Base-by-base conservation (phyloP, 2,113 vertebrate species). In the Gasterosteus aculeatus region DNA sequence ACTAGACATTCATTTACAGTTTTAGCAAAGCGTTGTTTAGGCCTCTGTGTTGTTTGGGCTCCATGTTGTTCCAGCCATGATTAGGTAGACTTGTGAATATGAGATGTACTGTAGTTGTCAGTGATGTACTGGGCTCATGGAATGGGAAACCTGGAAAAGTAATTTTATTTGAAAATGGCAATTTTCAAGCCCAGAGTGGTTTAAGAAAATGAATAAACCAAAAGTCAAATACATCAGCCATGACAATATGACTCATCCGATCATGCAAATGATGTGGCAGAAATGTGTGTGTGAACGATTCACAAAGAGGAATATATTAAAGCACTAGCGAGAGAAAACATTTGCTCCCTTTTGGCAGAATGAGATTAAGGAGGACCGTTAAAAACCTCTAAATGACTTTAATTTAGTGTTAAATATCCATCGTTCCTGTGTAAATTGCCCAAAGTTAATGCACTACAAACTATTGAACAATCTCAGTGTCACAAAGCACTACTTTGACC, bases 1-100 rank as follows among this genome's bases (percentile, higher is more conserved):
- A 82, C 38, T 22, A 68, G 61, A 57, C 70, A 33, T 74, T 75
- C 10, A 69, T 78, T 75, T 77, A 69, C 42, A 66, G 51, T 65
- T 85, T 85, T 38, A 70, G 49, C 12, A 47, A 44, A 44, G 26
- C 5, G 70, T 54, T 22, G 5, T 56, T 56, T 56, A 26, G n/a
- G 10, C 51, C 10, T 53, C 9, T 53, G 51, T 53, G 10, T 77
- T 59, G 51, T 68, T 44, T 29, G 42, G 16, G 35, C 41, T 29
- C n/a, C 49, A 46, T 42, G 47, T 49, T 29, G 38, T 16, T 26
- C 29, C 29, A 19, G 71, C 60, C 4, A 22, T 80, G 39, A 68
- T 65, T 62, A 38, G 69, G 56, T 35, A 75, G 54, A 3, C 15
- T 47, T 46, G 35, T 54, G 42, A 38, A 60, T 69, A n/a, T 73